Evolutionary conservation across 2,888 invertebrate species (phyloP), one percentile per base, ranked within the genome.

Genomic region (Subacronicta megacephala): DNA sequence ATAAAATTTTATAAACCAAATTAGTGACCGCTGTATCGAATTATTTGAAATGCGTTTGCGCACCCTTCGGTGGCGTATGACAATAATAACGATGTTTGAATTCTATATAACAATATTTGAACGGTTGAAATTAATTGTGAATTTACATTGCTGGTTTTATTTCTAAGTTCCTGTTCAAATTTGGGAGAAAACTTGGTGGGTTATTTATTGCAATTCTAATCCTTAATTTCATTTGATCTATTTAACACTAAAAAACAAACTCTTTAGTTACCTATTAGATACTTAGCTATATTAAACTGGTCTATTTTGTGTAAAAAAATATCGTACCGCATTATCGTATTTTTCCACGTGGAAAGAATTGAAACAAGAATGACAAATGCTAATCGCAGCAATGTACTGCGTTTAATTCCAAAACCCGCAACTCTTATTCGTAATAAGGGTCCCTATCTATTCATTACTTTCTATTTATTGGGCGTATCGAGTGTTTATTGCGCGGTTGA

Each of bases 381-480:
- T 6, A 9, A 16, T 35, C 9, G 18, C 52, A 10, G 15, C 13
- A 43, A 40, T 44, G 7, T n/a, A 33, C 4, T 13, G 1, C 3
- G 7, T 31, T 16, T 7, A 17, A 17, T 29, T 42, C 13, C 6
- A 7, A 16, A 20, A 36, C 13, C 50, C 54, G 33, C 33, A 20
- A 45, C 41, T 38, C 26, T 20, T 23, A 18, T 20, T 31, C 16
- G 7, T 36, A 23, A 16, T 36, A 38, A 13, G 60, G 42, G 64
- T 50, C 47, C 37, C 50, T 29, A 38, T 61, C 65, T 62, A 64
- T 76, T 74, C 64, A 79, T 77, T 71, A 57, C 51, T 63, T 67
- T 70, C 57, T 54, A 66, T 73, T 80, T 77, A 81, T 77, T 75
- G 70, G 60, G 70, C 65, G 75, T 70, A 76, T 80, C 70, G 72